A percentile compares a stretch with the other conserved stretches of the same genome.
Conservation (phyloP, 2,888 invertebrate genomes). For the Heteropelma amictum region DNA sequence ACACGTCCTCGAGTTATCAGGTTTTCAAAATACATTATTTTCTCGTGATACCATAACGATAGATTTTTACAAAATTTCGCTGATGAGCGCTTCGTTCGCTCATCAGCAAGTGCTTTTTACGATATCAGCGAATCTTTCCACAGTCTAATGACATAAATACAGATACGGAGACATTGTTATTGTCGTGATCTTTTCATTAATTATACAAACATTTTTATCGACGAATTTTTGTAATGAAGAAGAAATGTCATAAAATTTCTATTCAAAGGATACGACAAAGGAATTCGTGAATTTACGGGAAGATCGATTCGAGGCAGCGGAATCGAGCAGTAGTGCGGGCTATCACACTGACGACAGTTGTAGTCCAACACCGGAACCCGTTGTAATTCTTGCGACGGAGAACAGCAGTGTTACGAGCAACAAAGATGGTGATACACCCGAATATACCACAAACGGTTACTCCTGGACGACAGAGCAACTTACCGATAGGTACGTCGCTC, state of each 20-base stretch:
- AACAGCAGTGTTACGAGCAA: neutral
- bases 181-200: too few relatives aligned
- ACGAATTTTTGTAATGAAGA: too few relatives aligned
- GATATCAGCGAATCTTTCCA: too few relatives aligned
- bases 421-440: neutral
- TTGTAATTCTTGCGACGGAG: slow-evolving; percentile 38
- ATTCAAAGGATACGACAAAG: slow-evolving; percentile 31
- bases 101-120: too few relatives aligned
- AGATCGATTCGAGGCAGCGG: slow-evolving; percentile 69
- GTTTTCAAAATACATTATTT: too few relatives aligned
- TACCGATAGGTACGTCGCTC: slow-evolving; percentile 89
- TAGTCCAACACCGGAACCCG: slow-evolving; percentile 74
- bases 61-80: too few relatives aligned
- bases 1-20: slow-evolving; percentile 22
- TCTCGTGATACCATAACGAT: too few relatives aligned
- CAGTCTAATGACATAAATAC: too few relatives aligned
- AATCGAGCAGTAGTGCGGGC: slow-evolving; percentile 73
- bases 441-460: slow-evolving; percentile 14
- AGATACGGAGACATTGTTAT: too few relatives aligned
- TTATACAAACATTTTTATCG: too few relatives aligned
- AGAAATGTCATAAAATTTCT: neutral
- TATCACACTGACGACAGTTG: slow-evolving; percentile 75
- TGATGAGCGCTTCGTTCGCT: too few relatives aligned
- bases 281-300: slow-evolving; percentile 67
- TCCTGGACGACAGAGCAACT: slow-evolving; percentile 75